Evolutionary conservation across 2,888 invertebrate genomes (phyloP), one percentile per base, ranked within the genome.

Genomic region (Melinopterus prodromus): DNA sequence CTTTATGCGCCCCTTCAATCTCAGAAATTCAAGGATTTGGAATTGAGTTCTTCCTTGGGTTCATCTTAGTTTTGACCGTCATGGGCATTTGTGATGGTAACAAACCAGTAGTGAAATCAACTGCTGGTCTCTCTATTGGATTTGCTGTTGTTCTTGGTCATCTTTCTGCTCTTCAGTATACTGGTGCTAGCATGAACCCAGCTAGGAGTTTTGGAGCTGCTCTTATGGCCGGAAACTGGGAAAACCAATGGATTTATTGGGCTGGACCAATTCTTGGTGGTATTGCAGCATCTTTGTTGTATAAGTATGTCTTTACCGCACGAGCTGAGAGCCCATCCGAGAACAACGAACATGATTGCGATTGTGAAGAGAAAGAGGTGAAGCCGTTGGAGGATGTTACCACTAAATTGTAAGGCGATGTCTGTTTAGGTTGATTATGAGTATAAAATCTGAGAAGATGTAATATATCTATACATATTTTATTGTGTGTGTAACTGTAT

Each of bases 151-250:
- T 95, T 0, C 90, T 96, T 81, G 96, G 97, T 6, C 98, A 98
- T 88, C 90, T 98, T 84, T 93, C 95, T 79, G 95, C 95, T 14
- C 95, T 98, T 86, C 93, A 94, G 90, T 93, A 92, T 86, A 97
- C 98, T 9, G 97, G 97, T 72, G 93, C 97, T 70, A 95, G 97
- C 85, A 97, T 98, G 97, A 98, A 98, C 90, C 97, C 98, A 0
- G 98, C 98, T 0, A 92, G 98, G 82, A 95, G 95, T 81, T 93
- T 98, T 86, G 98, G 98, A 80, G 95, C 97, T 0, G 96, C 98
- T 2, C 92, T 97, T 35, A 93, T 97, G 80, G 93, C 93, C 83
- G 92, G 93, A 81, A 89, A 90, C 38, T 98, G 96, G 94, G 89
- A 90, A 5, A 89, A 95, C 84, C 98, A 98, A 86, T 98, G 97